phyloP scores from a whole-genome alignment of 2,113 vertebrate species.

The Brachionichthys hirsutus region DNA sequence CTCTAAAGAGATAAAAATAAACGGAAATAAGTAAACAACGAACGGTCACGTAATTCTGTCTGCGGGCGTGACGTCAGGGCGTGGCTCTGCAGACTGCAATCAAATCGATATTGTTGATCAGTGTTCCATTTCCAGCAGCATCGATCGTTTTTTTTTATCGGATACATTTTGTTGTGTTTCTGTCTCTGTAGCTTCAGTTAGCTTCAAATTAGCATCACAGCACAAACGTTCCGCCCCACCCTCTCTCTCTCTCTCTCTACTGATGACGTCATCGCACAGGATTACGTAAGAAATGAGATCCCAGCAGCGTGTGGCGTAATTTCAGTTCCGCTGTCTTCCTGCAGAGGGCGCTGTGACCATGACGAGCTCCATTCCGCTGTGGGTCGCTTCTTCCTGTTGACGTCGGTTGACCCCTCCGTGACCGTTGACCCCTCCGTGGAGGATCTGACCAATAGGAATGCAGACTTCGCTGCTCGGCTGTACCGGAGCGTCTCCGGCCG shows the following conservation, averaged over 20 bases:
- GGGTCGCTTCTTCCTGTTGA: conserved; percentile 23
- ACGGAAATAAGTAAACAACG: background rate
- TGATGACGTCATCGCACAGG: too few species aligned
- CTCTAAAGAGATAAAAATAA: background rate
- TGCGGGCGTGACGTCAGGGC: background rate
- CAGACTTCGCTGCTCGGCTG: conserved; percentile 81
- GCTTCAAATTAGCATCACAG: too few species aligned
- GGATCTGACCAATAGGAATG: conserved; percentile 72
- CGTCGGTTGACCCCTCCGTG: conserved; percentile 13
- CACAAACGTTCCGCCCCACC: too few species aligned
- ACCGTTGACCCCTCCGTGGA: background rate
- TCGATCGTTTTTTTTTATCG: background rate
- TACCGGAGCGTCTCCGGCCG: conserved; percentile 81
- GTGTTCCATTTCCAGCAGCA: too few species aligned
- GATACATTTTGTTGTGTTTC: too few species aligned
- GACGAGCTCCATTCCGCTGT: background rate
- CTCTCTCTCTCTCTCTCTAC: too few species aligned
- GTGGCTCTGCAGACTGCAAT: background rate
- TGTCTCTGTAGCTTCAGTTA: too few species aligned
- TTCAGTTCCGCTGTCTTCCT: background rate
- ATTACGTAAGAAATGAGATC: too few species aligned
- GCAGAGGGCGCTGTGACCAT: conserved; percentile 21
- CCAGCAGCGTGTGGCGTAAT: background rate
- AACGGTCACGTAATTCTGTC: too few species aligned
- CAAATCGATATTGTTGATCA: background rate